phyloP scores from a whole-genome alignment of 30 jellyfish, hydroid and myxozoan species.

The Catostylus mosaicus region DNA sequence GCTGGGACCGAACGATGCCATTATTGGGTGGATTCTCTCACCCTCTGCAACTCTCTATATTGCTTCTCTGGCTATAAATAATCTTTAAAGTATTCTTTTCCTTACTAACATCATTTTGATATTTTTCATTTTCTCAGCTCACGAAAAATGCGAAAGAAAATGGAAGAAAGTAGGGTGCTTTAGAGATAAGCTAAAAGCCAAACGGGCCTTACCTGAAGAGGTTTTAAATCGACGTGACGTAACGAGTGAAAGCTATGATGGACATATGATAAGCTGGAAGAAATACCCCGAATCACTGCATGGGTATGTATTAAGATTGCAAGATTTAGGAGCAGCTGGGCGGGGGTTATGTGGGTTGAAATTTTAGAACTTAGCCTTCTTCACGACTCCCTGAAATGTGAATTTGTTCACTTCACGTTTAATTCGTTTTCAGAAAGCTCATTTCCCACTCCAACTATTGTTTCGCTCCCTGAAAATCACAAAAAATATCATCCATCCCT shows the following conservation, averaged over 20 bases:
- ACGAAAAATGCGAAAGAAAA: constrained; percentile 39
- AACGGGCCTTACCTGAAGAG: constrained; percentile 74
- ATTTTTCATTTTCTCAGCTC: background rate
- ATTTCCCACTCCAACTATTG: background rate
- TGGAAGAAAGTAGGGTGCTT: constrained; percentile 95
- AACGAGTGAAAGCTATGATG: constrained; percentile 65
- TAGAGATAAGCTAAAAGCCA: constrained; percentile 54
- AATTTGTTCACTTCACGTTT: background rate
- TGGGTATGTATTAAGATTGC: constrained; percentile 48
- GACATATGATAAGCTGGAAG: constrained; percentile 74
- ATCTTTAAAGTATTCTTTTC: background rate
- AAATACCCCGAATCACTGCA: constrained; percentile 74
- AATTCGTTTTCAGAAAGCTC: background rate
- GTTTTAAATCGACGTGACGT: constrained; percentile 78
- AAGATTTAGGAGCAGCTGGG: too few relatives aligned
- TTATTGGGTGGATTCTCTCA: too few relatives aligned
- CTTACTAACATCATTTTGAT: background rate
- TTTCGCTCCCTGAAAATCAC: background rate
- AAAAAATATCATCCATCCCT: too few relatives aligned
- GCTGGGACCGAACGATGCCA: too few relatives aligned
- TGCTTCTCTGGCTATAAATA: background rate
- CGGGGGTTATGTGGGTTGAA: too few relatives aligned
- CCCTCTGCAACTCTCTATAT: background rate
- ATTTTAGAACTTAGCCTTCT: background rate
- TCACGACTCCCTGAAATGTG: background rate